Conservation (phyloP, 35 echinoderm and acorn worm genomes). For the Acanthaster planci region DNA sequence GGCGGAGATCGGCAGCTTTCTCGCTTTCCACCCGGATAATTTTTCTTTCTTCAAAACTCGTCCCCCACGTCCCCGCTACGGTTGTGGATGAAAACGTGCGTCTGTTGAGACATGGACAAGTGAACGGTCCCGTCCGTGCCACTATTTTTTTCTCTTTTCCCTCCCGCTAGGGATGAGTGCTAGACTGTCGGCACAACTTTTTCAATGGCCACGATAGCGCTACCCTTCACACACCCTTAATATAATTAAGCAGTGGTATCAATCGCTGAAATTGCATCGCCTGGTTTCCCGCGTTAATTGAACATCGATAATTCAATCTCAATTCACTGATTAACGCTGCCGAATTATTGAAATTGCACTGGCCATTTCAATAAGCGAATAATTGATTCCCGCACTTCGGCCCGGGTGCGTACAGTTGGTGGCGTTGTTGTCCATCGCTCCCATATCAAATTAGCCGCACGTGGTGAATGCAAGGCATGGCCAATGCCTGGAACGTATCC, state of each 20-base stretch:
- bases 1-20: constrained; percentile 19
- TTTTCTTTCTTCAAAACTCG: not conserved
- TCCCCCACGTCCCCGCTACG: not conserved
- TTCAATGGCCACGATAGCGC: not conserved
- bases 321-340: constrained; percentile 5
- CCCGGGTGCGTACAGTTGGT: not conserved
- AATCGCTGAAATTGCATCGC: constrained; percentile 25
- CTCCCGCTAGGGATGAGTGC: constrained; percentile 14
- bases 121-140: not conserved
- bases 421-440: constrained; percentile 8
- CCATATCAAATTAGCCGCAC: constrained; percentile 3
- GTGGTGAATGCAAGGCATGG: too few relatives aligned
- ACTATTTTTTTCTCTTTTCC: too few relatives aligned
- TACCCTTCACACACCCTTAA: not conserved
- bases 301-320: constrained; percentile 29
- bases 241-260: constrained; percentile 18
- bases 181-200: not conserved
- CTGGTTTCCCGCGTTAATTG: constrained; percentile 9
- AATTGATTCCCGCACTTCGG: not conserved
- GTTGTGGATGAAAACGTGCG: not conserved
- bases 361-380: constrained; percentile 15
- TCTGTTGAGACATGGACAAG: not conserved
- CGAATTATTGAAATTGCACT: not conserved
- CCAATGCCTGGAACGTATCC: too few relatives aligned
- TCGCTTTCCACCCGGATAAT: not conserved